phyloP scores from a whole-genome alignment of 2,888 invertebrate species.

The Conomelus anceps region DNA sequence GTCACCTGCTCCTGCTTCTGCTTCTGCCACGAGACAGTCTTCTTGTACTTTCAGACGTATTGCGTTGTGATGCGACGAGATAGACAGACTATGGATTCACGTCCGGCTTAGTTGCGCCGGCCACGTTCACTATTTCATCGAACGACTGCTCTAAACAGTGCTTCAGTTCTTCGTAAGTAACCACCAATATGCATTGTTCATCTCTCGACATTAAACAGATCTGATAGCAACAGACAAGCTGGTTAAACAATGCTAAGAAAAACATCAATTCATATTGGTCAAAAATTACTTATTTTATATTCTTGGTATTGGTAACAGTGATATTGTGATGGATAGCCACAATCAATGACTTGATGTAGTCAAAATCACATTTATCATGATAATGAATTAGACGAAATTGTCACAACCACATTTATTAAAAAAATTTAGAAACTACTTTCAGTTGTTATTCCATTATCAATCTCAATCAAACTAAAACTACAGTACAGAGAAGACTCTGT shows the following conservation, averaged over 20 bases:
- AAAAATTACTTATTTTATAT: no score
- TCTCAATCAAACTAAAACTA: no score
- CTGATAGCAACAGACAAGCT: constrained; percentile 44
- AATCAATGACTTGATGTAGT: no score
- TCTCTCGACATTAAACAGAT: constrained; percentile 94
- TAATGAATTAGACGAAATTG: no score
- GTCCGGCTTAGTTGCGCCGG: constrained; percentile 16
- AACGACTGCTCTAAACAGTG: constrained; percentile 91
- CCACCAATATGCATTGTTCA: constrained; percentile 92
- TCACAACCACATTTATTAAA: no score
- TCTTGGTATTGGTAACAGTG: no score
- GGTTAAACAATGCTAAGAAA: not conserved
- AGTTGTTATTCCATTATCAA: no score
- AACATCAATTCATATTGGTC: not conserved
- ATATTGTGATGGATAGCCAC: no score
- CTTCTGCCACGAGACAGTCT: not conserved
- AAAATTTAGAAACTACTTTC: no score
- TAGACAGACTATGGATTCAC: not conserved
- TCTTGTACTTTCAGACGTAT: not conserved
- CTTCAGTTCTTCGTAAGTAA: constrained; percentile 91
- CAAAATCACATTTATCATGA: no score
- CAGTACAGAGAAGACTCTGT: no score
- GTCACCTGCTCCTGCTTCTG: not conserved
- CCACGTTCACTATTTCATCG: constrained; percentile 59
- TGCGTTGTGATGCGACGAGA: not conserved